Percentiles rank a stretch among this genome's conserved stretches.
These are phyloP conservation scores for Tridacna gigas DNA, from an alignment of 2,888 invertebrate genomes.

Conservation along the genomic window DNA sequence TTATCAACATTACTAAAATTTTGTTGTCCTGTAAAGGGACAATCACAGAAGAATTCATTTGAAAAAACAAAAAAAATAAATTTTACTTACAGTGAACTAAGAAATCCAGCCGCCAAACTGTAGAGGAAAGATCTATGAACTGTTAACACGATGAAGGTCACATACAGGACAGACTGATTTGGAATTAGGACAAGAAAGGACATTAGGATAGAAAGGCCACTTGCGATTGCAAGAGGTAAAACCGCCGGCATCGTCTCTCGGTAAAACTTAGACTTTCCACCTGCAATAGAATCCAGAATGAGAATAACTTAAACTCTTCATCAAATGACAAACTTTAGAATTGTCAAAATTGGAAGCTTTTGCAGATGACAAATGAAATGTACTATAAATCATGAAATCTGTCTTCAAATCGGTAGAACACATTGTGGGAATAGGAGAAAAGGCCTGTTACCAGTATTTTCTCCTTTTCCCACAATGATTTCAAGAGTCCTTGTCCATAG, in stretches of 20 bases:
- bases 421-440: too few species aligned
- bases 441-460: too few species aligned
- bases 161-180: constrained; percentile 51
- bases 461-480: too few species aligned
- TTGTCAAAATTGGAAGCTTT: too few species aligned
- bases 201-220: constrained; percentile 62
- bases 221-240: constrained; percentile 67
- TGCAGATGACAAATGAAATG: too few species aligned
- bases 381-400: too few species aligned
- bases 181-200: constrained; percentile 66
- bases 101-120: constrained; percentile 69
- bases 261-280: constrained; percentile 54
- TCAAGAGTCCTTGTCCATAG: too few species aligned
- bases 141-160: constrained; percentile 67
- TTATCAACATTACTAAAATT: too few species aligned
- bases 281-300: constrained; percentile 29
- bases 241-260: constrained; percentile 71
- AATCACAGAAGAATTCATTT: not conserved
- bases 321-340: too few species aligned
- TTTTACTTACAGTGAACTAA: constrained; percentile 66
- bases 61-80: not conserved
- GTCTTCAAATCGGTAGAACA: too few species aligned
- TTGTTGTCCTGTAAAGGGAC: not conserved
- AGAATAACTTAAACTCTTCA: too few species aligned
- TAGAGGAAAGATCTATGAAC: constrained; percentile 74